phyloP scores from a whole-genome alignment of 2,888 invertebrate species.

The Seira sanloemensis region DNA sequence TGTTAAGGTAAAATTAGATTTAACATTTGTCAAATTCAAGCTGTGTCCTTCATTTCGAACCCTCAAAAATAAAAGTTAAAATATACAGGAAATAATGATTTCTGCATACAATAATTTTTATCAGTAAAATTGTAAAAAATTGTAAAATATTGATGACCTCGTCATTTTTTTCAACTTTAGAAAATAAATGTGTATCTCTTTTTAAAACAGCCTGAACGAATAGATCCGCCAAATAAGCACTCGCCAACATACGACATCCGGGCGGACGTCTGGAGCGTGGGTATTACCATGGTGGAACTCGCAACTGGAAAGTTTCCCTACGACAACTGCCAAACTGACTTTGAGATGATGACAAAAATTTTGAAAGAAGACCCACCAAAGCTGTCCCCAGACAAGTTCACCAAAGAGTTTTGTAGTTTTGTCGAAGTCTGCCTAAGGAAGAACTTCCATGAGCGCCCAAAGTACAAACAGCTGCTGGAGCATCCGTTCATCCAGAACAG shows the following conservation, averaged over 20 bases:
- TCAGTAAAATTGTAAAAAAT: too few species aligned
- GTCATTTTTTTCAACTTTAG: slow-evolving; percentile 17
- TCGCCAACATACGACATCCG: slow-evolving; percentile 98
- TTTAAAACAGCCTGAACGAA: slow-evolving; percentile 91
- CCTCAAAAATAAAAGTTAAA: too few species aligned
- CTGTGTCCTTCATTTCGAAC: too few species aligned
- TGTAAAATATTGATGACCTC: too few species aligned
- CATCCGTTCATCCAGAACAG: slow-evolving; percentile 92
- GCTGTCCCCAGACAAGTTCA: slow-evolving; percentile 82
- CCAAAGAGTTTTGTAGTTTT: slow-evolving; percentile 91
- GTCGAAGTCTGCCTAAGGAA: slow-evolving; percentile 95
- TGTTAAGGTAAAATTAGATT: slow-evolving; percentile 89
- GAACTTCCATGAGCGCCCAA: slow-evolving; percentile 94
- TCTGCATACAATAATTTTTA: too few species aligned
- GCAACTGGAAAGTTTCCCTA: slow-evolving; percentile 98
- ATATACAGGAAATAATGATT: too few species aligned
- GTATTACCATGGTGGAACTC: slow-evolving; percentile 96
- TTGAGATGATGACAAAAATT: slow-evolving; percentile 96
- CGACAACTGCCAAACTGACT: slow-evolving; percentile 96
- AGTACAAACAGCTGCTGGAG: slow-evolving; percentile 92
- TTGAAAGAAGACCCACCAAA: slow-evolving; percentile 91
- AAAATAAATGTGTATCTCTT: too few species aligned
- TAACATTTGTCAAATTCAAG: too few species aligned
- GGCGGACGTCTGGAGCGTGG: slow-evolving; percentile 99
- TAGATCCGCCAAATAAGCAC: slow-evolving; percentile 93